Evolutionary conservation across 2,888 invertebrate species (phyloP), one percentile per base, ranked within the genome.

Genomic region (Schrankia costaestrigalis): DNA sequence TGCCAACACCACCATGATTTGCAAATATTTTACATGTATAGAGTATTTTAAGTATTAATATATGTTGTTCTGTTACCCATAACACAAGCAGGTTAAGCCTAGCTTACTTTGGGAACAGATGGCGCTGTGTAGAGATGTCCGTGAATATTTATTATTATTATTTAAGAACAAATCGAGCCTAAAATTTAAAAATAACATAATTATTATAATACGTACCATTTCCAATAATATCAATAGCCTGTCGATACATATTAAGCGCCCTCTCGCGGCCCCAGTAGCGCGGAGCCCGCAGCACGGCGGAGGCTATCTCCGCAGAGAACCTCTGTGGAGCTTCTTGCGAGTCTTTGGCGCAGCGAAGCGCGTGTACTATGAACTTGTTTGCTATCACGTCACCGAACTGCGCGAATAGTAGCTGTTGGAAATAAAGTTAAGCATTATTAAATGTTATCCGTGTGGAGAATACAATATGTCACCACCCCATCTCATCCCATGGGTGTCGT

Each of bases 221-320:
- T 34, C 85, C 81, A 8, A 95, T 78, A 0, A 96, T 76, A 0
- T 94, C 93, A 11, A 90, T 64, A 3, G 94, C 72, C 41, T 83
- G 80, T 0, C 71, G 60, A 89, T 94, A 94, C 68, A 96, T 65
- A 0, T 79, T 70, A 1, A 81, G 63, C 0, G 91, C 89, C 78
- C 92, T 91, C 0, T 86, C 78, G 47, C 90, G 92, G 0, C 91
- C 83, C 96, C 96, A 97, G 76, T 95, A 94, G 51, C 96, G 93
- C 12, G 93, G 91, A 1, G 96, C 96, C n/a, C 92, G 84, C 11
- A 97, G 87, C 0, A 95, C 75, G 0, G 95, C 93, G n/a, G 94
- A 90, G 2, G 94, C 89, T 0, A 84, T 44, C 78, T 97, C 97
- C 0, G 95, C 91, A 1, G 94, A 95, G 76, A 95, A 94, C 23